Percentiles rank a stretch among this genome's conserved stretches.
These are phyloP conservation scores for Drosophila flavopinicola DNA, from an alignment of 2,888 invertebrate species.

Conservation along the genomic window DNA sequence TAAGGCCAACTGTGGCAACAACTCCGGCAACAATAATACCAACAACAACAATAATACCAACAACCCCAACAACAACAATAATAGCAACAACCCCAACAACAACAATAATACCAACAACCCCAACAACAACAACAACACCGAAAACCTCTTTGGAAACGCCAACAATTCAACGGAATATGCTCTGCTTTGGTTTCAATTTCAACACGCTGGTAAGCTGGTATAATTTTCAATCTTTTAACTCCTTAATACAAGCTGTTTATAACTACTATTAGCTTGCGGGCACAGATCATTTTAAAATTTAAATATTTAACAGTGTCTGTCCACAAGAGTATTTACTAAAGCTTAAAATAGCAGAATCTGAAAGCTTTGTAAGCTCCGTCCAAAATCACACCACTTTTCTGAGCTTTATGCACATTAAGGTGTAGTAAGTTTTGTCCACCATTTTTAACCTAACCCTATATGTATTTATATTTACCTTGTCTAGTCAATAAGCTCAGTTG, in stretches of 20 bases:
- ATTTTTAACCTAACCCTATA: background rate
- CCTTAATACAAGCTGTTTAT: no score
- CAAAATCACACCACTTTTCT: constrained; percentile 13
- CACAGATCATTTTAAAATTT: constrained; percentile 15
- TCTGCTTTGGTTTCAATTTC: constrained; percentile 60
- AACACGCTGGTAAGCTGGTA: constrained; percentile 80
- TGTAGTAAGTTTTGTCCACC: background rate
- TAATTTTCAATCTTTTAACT: background rate
- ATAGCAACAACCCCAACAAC: constrained; percentile 1
- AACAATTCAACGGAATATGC: constrained; percentile 12
- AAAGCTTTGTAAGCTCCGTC: constrained; percentile 2
- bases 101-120: background rate
- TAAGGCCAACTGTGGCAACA: constrained; percentile 60
- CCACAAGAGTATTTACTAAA: background rate
- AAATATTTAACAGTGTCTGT: background rate
- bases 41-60: constrained; percentile 11
- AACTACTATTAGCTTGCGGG: constrained; percentile 21
- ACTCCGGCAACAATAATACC: constrained; percentile 45
- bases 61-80: constrained; percentile 25
- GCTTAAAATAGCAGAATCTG: background rate
- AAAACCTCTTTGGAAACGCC: constrained; percentile 21
- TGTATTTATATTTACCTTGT: constrained; percentile 8
- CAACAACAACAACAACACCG: constrained; percentile 9
- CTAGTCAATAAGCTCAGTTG: background rate
- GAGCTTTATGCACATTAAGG: constrained; percentile 11